A percentile compares a stretch with the other conserved stretches of the same genome.
These are phyloP conservation scores for Parnassius smintheus DNA, from an alignment of 2,888 invertebrate genomes.

Conservation along the genomic window DNA sequence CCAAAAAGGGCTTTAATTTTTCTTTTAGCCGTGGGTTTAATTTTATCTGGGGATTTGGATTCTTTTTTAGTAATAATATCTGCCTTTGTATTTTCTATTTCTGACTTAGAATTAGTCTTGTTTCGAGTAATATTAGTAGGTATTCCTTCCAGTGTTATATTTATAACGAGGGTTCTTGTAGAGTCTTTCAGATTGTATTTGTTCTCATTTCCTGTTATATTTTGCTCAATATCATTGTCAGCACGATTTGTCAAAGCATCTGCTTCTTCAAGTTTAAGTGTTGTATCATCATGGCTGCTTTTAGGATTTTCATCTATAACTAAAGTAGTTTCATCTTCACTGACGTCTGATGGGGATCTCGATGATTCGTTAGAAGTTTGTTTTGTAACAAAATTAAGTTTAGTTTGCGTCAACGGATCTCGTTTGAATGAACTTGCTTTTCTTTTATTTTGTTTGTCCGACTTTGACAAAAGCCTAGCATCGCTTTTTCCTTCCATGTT, in stretches of 20 bases:
- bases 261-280: constrained; percentile 43
- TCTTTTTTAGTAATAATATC: constrained; percentile 31
- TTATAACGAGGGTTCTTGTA: constrained; percentile 62
- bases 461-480: constrained; percentile 58
- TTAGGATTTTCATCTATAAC: constrained; percentile 56
- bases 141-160: constrained; percentile 69
- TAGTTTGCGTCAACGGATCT: constrained; percentile 73
- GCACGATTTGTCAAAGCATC: constrained; percentile 36
- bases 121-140: constrained; percentile 43
- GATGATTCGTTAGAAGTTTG: constrained; percentile 52
- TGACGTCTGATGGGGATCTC: constrained; percentile 45
- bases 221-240: constrained; percentile 45
- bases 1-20: constrained; percentile 77
- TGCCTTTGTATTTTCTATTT: constrained; percentile 28
- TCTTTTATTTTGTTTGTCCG: constrained; percentile 68
- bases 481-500: constrained; percentile 45
- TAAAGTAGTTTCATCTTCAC: constrained; percentile 54
- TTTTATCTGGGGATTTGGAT: constrained; percentile 42
- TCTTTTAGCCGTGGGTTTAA: constrained; percentile 57
- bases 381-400: constrained; percentile 64
- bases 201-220: constrained; percentile 27
- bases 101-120: constrained; percentile 22
- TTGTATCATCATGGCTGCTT: constrained; percentile 43
- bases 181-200: constrained; percentile 30
- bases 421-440: constrained; percentile 73